Evolutionary conservation across 2,797 vertebrate species (phyloP), one percentile per base, ranked within the genome.

Genomic region (Enteromius trimaculatus): DNA sequence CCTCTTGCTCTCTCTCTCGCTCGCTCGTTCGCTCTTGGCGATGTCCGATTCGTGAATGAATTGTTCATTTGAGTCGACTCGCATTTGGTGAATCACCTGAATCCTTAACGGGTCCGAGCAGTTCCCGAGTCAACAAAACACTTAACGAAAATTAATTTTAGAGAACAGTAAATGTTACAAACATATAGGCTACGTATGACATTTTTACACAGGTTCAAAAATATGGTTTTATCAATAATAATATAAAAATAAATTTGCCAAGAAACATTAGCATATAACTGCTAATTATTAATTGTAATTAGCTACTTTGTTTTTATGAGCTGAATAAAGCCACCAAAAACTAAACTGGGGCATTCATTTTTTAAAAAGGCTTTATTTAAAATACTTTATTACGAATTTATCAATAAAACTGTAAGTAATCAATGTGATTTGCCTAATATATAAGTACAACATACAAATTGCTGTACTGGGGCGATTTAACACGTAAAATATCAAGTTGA

Each of bases 1-100:
- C 87, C 82, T 74, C 77, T 53, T 2, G 6, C 83, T 64, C 65
- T 71, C 82, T 74, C 81, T 80, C 82, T 69, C 89, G 62, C 80
- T 29, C 81, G 44, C 44, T 47, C 44, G 44, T 47, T 14, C 44
- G 13, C 44, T 47, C 70, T 23, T 58, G 31, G 79, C 23, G 23
- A 51, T 26, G 47, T 31, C 62, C 49, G 70, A 39, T 31, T 66
- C 77, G 23, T 26, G 64, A 76, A 81, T 37, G 71, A 85, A 74
- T 64, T 21, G 64, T 68, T 77, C 76, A 9, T 29, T 21, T 49
- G 77, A 79, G 14, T 68, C 64, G 77, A 68, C 16, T 79, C 58
- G 10, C n/a, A 9, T 31, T 37, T 53, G 19, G 31, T 65, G 58
- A 47, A 51, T 66, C 13, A 2, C 8, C 6, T 79, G 26, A 68